Conservation (phyloP, 2,797 vertebrate genomes). For the Betta splendens region DNA sequence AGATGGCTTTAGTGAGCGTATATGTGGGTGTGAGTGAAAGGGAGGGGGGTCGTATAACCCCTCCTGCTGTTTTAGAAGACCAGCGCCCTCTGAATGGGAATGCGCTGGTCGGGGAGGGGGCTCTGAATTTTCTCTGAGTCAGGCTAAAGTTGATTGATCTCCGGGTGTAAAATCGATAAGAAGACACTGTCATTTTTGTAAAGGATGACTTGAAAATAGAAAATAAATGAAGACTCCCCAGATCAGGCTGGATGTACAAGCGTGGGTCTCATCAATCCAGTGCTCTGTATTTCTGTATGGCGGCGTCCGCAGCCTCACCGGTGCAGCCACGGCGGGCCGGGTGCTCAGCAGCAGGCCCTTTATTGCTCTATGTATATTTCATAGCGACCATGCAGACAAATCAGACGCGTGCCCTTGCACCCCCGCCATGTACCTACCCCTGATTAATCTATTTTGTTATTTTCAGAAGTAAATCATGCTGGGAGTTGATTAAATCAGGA, state of each 20-base stretch:
- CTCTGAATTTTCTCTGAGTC: constrained; percentile 98
- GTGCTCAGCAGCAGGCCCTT: constrained; percentile 79
- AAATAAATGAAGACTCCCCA: constrained; percentile 99
- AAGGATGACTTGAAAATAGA: constrained; percentile 95
- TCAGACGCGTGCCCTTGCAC: constrained; percentile 81
- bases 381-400: constrained; percentile 77
- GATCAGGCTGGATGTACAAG: constrained; percentile 81
- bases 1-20: constrained; percentile 40
- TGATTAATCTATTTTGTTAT: constrained; percentile 95
- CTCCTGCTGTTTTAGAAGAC: constrained; percentile 86
- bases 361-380: constrained; percentile 90
- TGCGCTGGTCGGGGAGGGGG: constrained; percentile 76
- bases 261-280: constrained; percentile 88
- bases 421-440: constrained; percentile 75
- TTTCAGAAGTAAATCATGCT: constrained; percentile 88
- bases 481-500: constrained; percentile 93
- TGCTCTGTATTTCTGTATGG: constrained; percentile 91
- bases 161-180: constrained; percentile 99
- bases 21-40: constrained; percentile 21
- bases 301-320: constrained; percentile 87
- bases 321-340: constrained; percentile 80
- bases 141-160: constrained; percentile 99
- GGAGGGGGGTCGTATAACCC: constrained; percentile 78
- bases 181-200: constrained; percentile 99
- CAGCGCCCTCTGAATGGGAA: constrained; percentile 70